Percentiles rank a stretch among this genome's conserved stretches.
Evolutionary conservation across 1,140 invertebrate genomes (phyloP).

Genomic region (Rhynchophorus ferrugineus): DNA sequence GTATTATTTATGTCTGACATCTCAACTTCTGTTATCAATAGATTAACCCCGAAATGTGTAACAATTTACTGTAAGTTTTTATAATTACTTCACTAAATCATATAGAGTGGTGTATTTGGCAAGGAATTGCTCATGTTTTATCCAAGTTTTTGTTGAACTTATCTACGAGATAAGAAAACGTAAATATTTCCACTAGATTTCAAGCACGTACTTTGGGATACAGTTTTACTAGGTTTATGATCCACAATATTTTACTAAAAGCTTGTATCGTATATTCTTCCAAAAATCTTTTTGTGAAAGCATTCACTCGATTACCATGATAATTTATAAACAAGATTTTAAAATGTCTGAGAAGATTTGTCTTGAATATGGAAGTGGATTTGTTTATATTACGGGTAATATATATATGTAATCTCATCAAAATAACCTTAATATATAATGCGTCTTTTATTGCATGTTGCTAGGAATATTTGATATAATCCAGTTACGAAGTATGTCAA

Average conservation of each 20-base stretch:
- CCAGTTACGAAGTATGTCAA: too few species aligned
- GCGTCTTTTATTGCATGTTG: too few species aligned
- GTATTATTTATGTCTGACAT: background rate
- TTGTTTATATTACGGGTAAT: background rate
- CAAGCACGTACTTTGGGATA: background rate
- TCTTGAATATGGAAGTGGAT: background rate
- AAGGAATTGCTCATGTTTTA: background rate
- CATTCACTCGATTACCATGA: background rate
- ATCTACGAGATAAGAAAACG: background rate
- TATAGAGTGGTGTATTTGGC: background rate
- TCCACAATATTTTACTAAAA: constrained; percentile 4
- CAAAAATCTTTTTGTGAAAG: constrained; percentile 1
- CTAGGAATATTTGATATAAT: too few species aligned
- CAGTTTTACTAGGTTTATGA: constrained; percentile 1
- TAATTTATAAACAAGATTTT: background rate
- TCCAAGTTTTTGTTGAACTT: background rate
- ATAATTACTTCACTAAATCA: too few species aligned
- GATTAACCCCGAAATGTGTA: too few species aligned
- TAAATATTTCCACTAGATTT: background rate
- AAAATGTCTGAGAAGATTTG: background rate
- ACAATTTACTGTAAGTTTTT: too few species aligned
- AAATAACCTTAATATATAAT: too few species aligned
- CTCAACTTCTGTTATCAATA: too few species aligned
- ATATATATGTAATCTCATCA: too few species aligned
- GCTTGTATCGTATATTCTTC: background rate